phyloP scores from a whole-genome alignment of 2,888 invertebrate species.

The Oscheius onirici region DNA sequence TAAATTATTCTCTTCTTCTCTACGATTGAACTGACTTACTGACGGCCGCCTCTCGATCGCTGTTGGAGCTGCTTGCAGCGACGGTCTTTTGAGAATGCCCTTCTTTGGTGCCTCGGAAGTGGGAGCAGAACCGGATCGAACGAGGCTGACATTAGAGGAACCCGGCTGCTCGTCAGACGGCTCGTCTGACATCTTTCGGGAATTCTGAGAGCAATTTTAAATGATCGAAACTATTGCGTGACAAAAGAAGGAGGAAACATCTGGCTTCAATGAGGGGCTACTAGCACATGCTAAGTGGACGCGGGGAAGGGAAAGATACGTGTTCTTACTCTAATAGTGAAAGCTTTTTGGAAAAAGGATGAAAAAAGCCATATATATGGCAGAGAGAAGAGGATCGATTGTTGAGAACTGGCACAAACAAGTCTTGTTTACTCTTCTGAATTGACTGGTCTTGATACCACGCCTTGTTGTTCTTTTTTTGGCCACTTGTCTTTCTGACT shows the following conservation, averaged over 20 bases:
- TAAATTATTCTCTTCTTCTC: constrained; percentile 8
- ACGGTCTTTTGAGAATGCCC: constrained; percentile 62
- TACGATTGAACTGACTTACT: not conserved
- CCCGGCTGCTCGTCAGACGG: constrained; percentile 25
- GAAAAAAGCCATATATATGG: too few species aligned
- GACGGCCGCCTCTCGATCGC: not conserved
- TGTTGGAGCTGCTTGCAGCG: not conserved
- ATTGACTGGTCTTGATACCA: too few species aligned
- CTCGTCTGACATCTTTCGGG: constrained; percentile 28
- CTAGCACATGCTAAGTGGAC: constrained; percentile 10
- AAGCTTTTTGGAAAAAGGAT: too few species aligned
- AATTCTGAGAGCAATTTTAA: not conserved
- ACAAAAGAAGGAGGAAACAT: not conserved
- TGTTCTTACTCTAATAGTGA: not conserved
- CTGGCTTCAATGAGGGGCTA: constrained; percentile 25
- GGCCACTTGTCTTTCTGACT: too few species aligned
- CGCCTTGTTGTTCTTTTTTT: too few species aligned
- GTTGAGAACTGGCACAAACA: too few species aligned
- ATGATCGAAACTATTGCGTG: too few species aligned
- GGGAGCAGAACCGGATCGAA: not conserved
- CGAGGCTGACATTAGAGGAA: constrained; percentile 1
- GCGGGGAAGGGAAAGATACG: not conserved
- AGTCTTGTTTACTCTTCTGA: too few species aligned
- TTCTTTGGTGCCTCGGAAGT: constrained; percentile 48
- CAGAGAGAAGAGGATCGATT: too few species aligned